Base-by-base conservation (phyloP, 2,113 vertebrate species). In the Myrmecophaga tridactyla region DNA sequence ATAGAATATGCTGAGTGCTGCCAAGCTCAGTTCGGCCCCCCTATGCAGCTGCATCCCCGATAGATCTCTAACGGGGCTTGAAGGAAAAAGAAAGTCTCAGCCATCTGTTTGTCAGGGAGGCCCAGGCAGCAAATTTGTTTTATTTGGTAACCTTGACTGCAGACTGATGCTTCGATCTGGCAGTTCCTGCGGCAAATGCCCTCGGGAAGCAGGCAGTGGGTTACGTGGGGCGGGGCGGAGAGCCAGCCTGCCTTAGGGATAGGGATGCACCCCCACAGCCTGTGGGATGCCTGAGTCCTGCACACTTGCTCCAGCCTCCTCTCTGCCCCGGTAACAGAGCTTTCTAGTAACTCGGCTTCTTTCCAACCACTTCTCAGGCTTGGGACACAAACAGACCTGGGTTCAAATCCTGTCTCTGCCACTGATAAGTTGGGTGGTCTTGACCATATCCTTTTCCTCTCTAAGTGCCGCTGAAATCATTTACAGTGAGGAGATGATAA, bases 21-120 rank as follows among this genome's bases (percentile, higher is more conserved):
- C 90, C 56, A 85, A 93, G 53, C 56, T 7, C 1, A 4, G 41
- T 78, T 41, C 0, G 9, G 72, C 84, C 78, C 77, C 73, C 43
- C 8, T 76, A 21, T 3, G 29, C 67, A 60, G 67, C 67, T 72
- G 67, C 41, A 73, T 27, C 46, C 41, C 86, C 0, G 34, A 62
- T 13, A 15, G 48, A 58, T 72, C 41, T 73, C 84, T 84, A 93
- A 76, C 53, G 96, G 90, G 78, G 80, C 92, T 96, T 75, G 87
- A 98, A 87, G 86, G 90, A 76, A 43, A 94, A 91, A 96, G 96
- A 86, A 34, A 65, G 90, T 25, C 77, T 31, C 53, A 83, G 81
- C 58, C 89, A 58, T 72, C 89, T 94, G 93, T 76, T n/a, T 34
- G 70, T 93, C 86, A 81, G 72, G 89, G 77, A 77, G n/a, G 36